Evolutionary conservation across 2,113 vertebrate genomes (phyloP).

Genomic region (Chrysemys picta): DNA sequence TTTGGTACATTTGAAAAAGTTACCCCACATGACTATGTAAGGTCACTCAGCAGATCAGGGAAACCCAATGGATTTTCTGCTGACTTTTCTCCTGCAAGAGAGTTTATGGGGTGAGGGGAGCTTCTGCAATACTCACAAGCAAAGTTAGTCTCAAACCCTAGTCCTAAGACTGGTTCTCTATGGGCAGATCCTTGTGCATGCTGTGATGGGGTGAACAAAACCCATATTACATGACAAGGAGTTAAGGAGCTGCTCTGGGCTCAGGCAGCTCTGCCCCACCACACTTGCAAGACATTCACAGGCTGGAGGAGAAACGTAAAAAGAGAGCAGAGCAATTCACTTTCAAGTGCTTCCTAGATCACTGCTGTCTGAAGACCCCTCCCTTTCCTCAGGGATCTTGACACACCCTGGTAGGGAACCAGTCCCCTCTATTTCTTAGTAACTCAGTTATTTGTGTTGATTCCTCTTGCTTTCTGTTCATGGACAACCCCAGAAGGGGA

Average conservation of each 20-base stretch:
- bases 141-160: not conserved
- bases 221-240: not conserved
- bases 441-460: not conserved
- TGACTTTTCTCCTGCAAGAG: not conserved
- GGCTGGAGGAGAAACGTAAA: not conserved
- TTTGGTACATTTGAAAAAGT: not conserved
- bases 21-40: not conserved
- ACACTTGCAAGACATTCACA: not conserved
- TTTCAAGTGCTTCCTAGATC: not conserved
- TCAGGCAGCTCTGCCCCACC: not conserved
- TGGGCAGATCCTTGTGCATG: rapidly evolving
- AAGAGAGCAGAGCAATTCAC: not conserved
- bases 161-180: not conserved
- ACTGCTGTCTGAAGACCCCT: not conserved
- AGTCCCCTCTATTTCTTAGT: not conserved
- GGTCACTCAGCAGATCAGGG: not conserved
- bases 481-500: not conserved
- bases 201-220: not conserved
- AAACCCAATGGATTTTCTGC: not conserved
- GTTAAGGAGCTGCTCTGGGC: not conserved
- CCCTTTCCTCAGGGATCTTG: no score
- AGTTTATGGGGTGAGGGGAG: not conserved
- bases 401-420: not conserved
- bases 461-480: not conserved
- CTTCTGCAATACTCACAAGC: not conserved